Evolutionary conservation across 2,888 invertebrate species (phyloP), one percentile per base, ranked within the genome.

Genomic region (Volucella inanis): DNA sequence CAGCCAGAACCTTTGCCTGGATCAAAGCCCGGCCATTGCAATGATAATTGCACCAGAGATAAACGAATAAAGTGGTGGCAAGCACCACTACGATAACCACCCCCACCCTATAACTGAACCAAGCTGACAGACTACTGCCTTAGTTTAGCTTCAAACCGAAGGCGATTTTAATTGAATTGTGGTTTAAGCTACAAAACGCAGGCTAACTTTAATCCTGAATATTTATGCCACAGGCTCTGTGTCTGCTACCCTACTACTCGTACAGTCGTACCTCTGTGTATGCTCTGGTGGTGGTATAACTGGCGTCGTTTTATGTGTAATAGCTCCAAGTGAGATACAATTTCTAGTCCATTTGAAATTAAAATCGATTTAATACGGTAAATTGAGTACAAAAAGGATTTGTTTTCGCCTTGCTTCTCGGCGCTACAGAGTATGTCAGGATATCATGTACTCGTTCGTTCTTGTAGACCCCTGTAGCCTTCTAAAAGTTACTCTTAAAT

Each of bases 81-180:
- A 43, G 12, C 72, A 38, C 43, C 55, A 31, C 31, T 31, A 6
- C 31, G 6, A 6, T 31, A 31, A 31, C 31, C 31, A 31, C 31
- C 31, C 31, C 31, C 31, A 31, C 6, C 31, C 31, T 31, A 31
- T 31, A 31, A 31, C 9, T 4, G 43, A n/a, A 38, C 12, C 8
- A 12, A 9, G 43, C 0, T 50, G 52, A 18, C 41, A 43, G 22
- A 15, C 39, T 41, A 65, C 41, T 62, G 64, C 70, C 59, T 71
- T 70, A 64, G 52, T 76, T 70, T 64, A 70, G 75, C 57, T n/a
- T 38, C 61, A 12, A 77, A 62, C 71, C 55, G 64, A 85, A 81
- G 76, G 81, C 76, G 72, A 81, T 81, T 81, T 85, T 85, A 85
- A 85, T 85, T 85, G 85, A 85, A 85, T 85, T 85, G 85, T 76